Conservation (phyloP, 2,888 invertebrate species). For the Mesoligia furuncula region DNA sequence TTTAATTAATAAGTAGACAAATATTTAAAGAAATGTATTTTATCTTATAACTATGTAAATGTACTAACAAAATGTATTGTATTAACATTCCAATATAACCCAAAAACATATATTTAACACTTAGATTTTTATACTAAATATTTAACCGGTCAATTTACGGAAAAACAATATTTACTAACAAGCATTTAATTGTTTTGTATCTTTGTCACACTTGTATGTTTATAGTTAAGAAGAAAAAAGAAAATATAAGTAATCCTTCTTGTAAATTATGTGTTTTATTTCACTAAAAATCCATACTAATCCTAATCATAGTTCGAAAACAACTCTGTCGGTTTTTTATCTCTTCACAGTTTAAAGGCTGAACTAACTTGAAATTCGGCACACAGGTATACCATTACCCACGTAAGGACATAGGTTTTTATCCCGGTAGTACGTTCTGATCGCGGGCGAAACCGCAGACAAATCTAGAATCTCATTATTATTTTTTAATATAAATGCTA, state of each 20-base stretch:
- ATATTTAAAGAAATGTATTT: constrained; percentile 58
- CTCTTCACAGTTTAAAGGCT: background rate
- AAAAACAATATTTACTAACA: constrained; percentile 32
- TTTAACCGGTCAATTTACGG: background rate
- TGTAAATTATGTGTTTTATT: constrained; percentile 4
- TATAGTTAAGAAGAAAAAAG: background rate
- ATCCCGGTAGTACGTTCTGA: too few relatives aligned
- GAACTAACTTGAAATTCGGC: background rate
- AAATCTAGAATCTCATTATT: too few relatives aligned
- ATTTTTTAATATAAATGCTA: too few relatives aligned
- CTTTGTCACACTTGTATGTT: constrained; percentile 15
- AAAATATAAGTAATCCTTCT: constrained; percentile 19
- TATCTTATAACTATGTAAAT: constrained; percentile 24
- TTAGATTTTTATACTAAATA: constrained; percentile 29
- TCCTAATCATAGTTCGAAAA: too few relatives aligned
- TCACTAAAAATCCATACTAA: background rate
- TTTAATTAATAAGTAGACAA: constrained; percentile 33
- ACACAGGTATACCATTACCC: background rate
- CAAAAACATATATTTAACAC: background rate
- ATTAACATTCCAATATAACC: constrained; percentile 49
- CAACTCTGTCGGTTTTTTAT: background rate
- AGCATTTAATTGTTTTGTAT: constrained; percentile 25
- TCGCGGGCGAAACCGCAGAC: too few relatives aligned
- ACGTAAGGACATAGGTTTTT: too few relatives aligned
- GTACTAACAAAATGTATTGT: constrained; percentile 39